Conservation (phyloP, 2,888 invertebrate genomes). For the Alsophila aescularia region DNA sequence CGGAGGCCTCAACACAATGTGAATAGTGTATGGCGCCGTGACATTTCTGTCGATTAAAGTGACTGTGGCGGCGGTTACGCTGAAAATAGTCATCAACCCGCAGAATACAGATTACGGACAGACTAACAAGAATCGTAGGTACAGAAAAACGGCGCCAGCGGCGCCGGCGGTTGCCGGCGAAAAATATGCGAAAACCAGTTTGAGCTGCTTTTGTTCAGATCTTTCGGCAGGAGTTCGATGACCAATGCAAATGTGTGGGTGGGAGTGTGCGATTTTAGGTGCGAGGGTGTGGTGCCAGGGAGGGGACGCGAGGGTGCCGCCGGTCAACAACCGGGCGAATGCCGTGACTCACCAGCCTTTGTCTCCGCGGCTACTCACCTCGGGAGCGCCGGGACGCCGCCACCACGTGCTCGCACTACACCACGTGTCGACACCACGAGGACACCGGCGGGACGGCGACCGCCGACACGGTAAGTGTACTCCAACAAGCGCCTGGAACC, state of each 20-base stretch:
- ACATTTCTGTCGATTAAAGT: conserved; percentile 25
- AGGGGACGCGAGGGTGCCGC: conserved; percentile 54
- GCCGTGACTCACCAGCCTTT: conserved; percentile 76
- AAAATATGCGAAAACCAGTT: conserved; percentile 79
- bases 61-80: conserved; percentile 38
- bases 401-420: conserved; percentile 57
- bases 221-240: conserved; percentile 78
- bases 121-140: conserved; percentile 53
- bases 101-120: conserved; percentile 40
- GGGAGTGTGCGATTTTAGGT: conserved; percentile 66
- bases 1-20: conserved; percentile 28
- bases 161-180: conserved; percentile 60
- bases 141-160: conserved; percentile 65
- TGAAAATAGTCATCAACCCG: conserved; percentile 49
- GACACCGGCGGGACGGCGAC: conserved; percentile 61
- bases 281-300: conserved; percentile 64
- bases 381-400: conserved; percentile 40
- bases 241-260: conserved; percentile 72
- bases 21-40: conserved; percentile 18
- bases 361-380: conserved; percentile 60
- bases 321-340: conserved; percentile 67
- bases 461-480: conserved; percentile 97
- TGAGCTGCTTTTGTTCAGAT: conserved; percentile 74
- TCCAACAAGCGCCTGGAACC: conserved; percentile 99
- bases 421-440: conserved; percentile 38